Base-by-base conservation (phyloP, 1,140 invertebrate genomes). In the Colletes gigas region DNA sequence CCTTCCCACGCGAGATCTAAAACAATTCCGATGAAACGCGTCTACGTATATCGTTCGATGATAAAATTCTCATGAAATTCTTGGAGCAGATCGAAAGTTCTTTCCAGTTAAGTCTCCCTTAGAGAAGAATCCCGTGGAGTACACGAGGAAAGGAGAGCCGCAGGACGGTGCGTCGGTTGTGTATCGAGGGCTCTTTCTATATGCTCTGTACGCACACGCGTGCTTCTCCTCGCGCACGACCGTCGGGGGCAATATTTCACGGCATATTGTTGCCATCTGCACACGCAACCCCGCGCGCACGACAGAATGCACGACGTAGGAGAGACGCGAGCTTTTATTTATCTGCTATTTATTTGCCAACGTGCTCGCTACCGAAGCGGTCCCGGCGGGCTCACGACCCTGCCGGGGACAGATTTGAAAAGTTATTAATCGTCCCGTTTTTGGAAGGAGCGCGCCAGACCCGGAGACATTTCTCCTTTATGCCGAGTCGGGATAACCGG, bases 201-300 rank as follows among this genome's bases (percentile, higher is more conserved):
- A 47, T n/a, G 62, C 19, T 19, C 44, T 9, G 14, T 30, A 71
- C 82, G 68, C 80, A 82, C 79, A 74, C 76, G 83, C 47, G 67
- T 80, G 65, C 66, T 65, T 19, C 65, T 57, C 78, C 44, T 72
- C 71, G 83, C 75, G 74, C 72, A 84, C 70, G 84, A 85, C 73
- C 76, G 73, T 67, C 83, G 63, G 66, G 67, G 87, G 90, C 92
- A 93, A 93, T 93, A 93, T 92, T 93, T 93, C 92, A 93, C 82
- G 79, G 91, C 90, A 92, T 91, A 93, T 93, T 93, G 93, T 93
- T 93, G 93, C 93, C 93, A 93, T 93, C 93, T 93, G 93, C 93
- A 93, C 91, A 92, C 92, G 90, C 90, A 89, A 90, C 89, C 90
- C 85, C 80, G 83, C 71, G 76, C 89, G 79, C 85, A 78, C 84